These are phyloP conservation scores for Struthio camelus DNA, from an alignment of 2,113 vertebrate species.

Conservation along the genomic window DNA sequence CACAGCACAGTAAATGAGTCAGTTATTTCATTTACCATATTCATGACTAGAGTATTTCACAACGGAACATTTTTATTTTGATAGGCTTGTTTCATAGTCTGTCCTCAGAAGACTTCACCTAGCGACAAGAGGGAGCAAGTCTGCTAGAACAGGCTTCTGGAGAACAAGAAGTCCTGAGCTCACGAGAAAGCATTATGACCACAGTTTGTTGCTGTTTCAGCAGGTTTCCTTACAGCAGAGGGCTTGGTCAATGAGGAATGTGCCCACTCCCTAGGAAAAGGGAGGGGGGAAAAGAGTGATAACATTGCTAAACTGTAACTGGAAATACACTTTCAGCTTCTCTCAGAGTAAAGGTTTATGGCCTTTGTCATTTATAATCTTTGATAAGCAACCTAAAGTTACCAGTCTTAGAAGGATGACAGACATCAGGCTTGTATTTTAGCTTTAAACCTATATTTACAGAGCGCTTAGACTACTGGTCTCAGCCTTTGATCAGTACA, in stretches of 20 bases:
- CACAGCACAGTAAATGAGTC: not conserved
- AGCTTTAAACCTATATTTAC: not conserved
- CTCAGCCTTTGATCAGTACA: not conserved
- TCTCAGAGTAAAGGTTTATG: not conserved
- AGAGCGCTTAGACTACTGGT: not conserved
- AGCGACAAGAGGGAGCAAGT: not conserved
- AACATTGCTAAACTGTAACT: not conserved
- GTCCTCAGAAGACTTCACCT: not conserved
- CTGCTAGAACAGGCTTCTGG: not conserved
- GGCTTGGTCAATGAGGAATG: not conserved
- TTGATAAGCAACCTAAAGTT: not conserved
- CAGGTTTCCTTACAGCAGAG: not conserved
- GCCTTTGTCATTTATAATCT: not conserved
- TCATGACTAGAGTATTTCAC: constrained; percentile 29
- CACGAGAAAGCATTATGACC: not conserved
- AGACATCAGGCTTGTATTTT: not conserved
- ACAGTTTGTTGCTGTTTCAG: rapidly evolving
- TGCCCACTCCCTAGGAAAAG: not conserved
- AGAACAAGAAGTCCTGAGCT: rapidly evolving
- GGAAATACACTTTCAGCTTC: not conserved
- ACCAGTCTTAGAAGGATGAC: not conserved
- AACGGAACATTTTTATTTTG: not conserved
- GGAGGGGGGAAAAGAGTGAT: not conserved
- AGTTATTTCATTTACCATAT: constrained; percentile 41
- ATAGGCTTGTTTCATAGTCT: not conserved